Conservation (phyloP, 2,888 invertebrate species). For the Seira sanloemensis region DNA sequence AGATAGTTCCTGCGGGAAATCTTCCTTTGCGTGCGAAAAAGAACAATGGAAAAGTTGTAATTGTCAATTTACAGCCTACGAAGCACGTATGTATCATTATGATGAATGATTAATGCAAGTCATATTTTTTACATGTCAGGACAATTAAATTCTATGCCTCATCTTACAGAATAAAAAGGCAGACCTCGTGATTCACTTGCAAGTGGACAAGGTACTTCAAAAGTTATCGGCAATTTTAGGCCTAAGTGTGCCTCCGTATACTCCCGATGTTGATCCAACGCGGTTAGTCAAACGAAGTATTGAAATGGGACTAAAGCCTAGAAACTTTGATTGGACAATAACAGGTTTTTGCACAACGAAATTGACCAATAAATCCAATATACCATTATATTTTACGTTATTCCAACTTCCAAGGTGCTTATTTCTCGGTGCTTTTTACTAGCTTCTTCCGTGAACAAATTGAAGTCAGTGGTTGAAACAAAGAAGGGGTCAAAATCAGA, state of each 20-base stretch:
- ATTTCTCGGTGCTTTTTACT: too few relatives aligned
- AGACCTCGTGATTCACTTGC: constrained; percentile 90
- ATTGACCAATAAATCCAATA: neutral
- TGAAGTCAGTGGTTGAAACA: constrained; percentile 62
- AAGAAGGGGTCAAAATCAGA: constrained; percentile 52
- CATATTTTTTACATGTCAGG: neutral
- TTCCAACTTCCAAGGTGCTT: too few relatives aligned
- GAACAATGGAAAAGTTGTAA: constrained; percentile 90
- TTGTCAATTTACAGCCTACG: constrained; percentile 98
- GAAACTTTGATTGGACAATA: constrained; percentile 85
- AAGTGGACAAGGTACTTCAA: constrained; percentile 89
- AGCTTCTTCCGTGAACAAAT: constrained; percentile 62
- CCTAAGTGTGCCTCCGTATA: constrained; percentile 85
- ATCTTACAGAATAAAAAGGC: constrained; percentile 88
- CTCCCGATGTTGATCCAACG: constrained; percentile 82
- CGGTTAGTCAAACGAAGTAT: constrained; percentile 75
- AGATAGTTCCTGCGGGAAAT: constrained; percentile 97
- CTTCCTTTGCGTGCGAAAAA: constrained; percentile 90
- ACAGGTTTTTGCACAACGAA: too few relatives aligned
- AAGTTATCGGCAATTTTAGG: constrained; percentile 85
- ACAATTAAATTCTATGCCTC: neutral
- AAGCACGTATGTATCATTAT: constrained; percentile 86
- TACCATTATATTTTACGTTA: too few relatives aligned
- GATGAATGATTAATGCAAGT: neutral
- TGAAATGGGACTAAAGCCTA: constrained; percentile 40